phyloP scores from a whole-genome alignment of 2,888 invertebrate species.

The Heliothis peltigera region DNA sequence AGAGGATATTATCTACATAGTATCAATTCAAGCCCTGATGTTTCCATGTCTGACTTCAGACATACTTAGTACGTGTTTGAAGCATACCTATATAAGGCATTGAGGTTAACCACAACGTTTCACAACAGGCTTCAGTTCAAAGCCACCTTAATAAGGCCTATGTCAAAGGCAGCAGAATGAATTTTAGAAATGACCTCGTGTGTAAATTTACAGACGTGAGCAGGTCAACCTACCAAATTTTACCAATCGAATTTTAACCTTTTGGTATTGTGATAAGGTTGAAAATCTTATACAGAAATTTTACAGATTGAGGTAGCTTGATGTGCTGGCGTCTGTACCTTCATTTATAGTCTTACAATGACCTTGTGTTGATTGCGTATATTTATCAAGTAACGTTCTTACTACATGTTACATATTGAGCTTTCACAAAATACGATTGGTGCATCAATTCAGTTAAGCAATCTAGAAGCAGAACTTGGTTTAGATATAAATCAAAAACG shows the following conservation, averaged over 20 bases:
- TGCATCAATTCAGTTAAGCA: slow-evolving; percentile 18
- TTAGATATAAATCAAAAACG: slow-evolving; percentile 25
- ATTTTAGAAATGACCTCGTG: not conserved
- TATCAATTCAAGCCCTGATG: not conserved
- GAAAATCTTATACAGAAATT: too few species aligned
- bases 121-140: not conserved
- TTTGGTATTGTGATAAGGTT: too few species aligned
- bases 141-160: not conserved
- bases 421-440: not conserved
- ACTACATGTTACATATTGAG: slow-evolving; percentile 4
- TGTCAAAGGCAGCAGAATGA: not conserved
- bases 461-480: slow-evolving; percentile 19
- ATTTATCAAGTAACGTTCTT: not conserved
- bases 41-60: not conserved
- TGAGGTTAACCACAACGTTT: not conserved
- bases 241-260: too few species aligned
- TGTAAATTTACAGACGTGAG: too few species aligned
- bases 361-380: not conserved
- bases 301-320: too few species aligned
- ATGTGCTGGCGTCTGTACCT: too few species aligned
- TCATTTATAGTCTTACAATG: not conserved
- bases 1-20: too few species aligned
- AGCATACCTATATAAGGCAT: not conserved
- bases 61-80: not conserved
- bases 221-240: too few species aligned